Conservation (phyloP, 2,888 invertebrate species). For the Polyommatus icarus region DNA sequence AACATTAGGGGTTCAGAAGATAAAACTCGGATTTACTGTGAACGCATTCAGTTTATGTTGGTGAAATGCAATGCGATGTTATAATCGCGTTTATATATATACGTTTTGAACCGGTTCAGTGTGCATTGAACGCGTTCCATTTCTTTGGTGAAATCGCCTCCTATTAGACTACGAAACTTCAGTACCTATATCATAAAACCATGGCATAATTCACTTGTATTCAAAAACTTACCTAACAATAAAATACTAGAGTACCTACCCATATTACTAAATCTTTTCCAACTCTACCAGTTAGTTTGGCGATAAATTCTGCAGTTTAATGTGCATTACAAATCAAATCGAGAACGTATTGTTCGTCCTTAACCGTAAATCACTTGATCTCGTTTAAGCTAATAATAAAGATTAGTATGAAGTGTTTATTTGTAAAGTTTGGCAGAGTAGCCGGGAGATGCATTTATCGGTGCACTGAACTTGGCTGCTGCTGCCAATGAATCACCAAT, state of each 20-base stretch:
- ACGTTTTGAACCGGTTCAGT: no score
- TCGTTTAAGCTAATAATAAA: slow-evolving; percentile 58
- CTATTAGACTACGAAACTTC: no score
- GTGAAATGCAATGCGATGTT: no score
- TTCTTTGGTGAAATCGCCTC: no score
- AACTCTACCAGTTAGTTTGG: background rate
- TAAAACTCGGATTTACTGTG: no score
- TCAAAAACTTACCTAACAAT: no score
- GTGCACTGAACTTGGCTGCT: slow-evolving; percentile 65
- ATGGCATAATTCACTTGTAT: no score
- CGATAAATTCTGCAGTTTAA: background rate
- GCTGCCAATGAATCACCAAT: slow-evolving; percentile 45
- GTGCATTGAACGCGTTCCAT: no score
- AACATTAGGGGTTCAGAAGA: no score
- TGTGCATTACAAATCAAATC: background rate
- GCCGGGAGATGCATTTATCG: slow-evolving; percentile 38
- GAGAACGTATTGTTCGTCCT: background rate
- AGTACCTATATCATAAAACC: no score
- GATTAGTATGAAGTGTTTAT: slow-evolving; percentile 39
- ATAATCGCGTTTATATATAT: no score
- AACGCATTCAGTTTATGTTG: no score
- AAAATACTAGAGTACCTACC: background rate
- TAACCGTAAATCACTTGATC: slow-evolving; percentile 7
- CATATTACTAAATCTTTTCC: background rate
- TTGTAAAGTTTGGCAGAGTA: slow-evolving; percentile 39